Base-by-base conservation (phyloP, 2,888 invertebrate genomes). In the Parnassius mnemosyne region DNA sequence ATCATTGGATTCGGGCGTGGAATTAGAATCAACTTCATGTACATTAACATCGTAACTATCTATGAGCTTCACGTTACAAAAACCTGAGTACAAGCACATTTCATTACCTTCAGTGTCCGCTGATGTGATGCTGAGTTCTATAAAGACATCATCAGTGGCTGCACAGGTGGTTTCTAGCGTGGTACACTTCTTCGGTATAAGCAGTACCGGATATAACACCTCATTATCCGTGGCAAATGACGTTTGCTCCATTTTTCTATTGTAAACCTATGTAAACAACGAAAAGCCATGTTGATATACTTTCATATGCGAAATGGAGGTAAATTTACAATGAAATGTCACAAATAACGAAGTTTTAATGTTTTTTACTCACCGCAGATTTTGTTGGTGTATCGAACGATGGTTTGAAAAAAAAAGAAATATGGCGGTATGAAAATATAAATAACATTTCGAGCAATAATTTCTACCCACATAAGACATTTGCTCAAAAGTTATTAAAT, bases 171-270 rank as follows among this genome's bases (percentile, higher is more conserved):
- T 80, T 69, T 84, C 81, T 61, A 89, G 70, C 0, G 75, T 71
- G 3, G 85, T 84, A 54, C 84, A 86, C 58, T 74, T 79, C 69
- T 84, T 89, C 0, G 89, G 89, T 59, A 90, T 77, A 49, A 85
- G 71, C 10, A 90, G 66, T 13, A 87, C 75, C 1, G 89, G 89
- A 66, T 80, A 83, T 3, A 73, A 65, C n/a, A 73, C 70, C 34
- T 81, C 79, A 2, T 57, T 16, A 59, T 74, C 76, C 61, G 68
- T 65, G 50, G 66, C 64, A 55, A 68, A 63, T 42, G 66, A 70
- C 43, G 73, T 71, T 42, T 74, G 75, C 62, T 84, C 81, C 85
- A 87, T 87, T 76, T 81, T 71, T 55, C 52, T 5, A 62, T 57
- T 67, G 61, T 57, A 41, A 63, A 66, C 41, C 66, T 64, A 55